phyloP scores from a whole-genome alignment of 2,113 vertebrate species.

The Ardeotis arabs region DNA sequence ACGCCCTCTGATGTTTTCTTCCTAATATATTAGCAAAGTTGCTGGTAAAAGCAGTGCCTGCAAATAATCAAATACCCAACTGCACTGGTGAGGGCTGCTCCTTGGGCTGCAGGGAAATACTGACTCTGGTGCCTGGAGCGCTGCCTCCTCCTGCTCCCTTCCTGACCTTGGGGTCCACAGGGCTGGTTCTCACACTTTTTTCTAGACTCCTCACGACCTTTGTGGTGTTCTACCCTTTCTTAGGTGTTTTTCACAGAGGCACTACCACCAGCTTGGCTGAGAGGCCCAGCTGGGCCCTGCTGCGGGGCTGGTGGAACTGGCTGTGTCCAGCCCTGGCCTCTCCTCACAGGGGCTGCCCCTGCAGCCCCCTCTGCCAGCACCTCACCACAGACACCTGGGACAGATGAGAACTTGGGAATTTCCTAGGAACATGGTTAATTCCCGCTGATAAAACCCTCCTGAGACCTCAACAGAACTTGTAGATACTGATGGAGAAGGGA shows the following conservation, averaged over 20 bases:
- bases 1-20: background rate
- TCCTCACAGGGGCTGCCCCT: background rate
- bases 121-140: rapidly evolving
- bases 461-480: background rate
- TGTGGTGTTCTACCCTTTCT: background rate
- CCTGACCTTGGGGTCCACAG: rapidly evolving
- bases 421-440: background rate
- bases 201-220: background rate
- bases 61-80: background rate
- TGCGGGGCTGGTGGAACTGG: background rate
- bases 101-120: background rate
- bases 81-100: background rate
- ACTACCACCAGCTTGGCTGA: background rate
- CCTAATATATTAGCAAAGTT: background rate
- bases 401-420: background rate
- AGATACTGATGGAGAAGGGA: background rate
- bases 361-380: background rate
- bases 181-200: background rate
- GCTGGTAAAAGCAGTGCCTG: background rate
- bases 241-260: background rate
- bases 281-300: too few relatives aligned
- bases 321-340: rapidly evolving
- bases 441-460: background rate
- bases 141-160: rapidly evolving
- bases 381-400: background rate